Conservation (phyloP, 2,113 vertebrate genomes). For the Puma concolor region DNA sequence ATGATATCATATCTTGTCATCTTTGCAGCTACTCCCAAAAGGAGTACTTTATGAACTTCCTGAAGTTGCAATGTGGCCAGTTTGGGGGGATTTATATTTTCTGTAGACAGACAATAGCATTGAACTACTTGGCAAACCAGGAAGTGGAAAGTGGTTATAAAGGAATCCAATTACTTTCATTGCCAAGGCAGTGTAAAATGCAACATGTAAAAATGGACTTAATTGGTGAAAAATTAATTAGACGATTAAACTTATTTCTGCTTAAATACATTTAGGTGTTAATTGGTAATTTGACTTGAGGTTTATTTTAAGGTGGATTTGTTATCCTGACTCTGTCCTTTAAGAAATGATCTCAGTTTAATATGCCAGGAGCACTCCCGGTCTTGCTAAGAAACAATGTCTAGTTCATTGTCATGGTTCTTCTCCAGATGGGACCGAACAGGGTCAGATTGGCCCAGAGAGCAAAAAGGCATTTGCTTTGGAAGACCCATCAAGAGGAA, state of each 20-base stretch:
- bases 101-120: conserved; percentile 59
- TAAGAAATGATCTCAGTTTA: conserved; percentile 47
- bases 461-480: conserved; percentile 59
- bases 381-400: conserved; percentile 11
- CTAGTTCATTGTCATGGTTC: neutral
- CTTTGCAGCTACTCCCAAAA: neutral
- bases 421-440: conserved; percentile 57
- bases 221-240: conserved; percentile 83
- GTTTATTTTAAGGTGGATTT: conserved; percentile 66
- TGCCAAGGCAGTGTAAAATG: conserved; percentile 67
- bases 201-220: conserved; percentile 69
- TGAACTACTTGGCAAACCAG: conserved; percentile 72
- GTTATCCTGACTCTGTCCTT: conserved; percentile 55
- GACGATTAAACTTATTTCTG: conserved; percentile 80
- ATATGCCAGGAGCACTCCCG: neutral
- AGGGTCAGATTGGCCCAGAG: conserved; percentile 59
- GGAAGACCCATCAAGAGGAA: conserved; percentile 47
- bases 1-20: neutral
- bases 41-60: conserved; percentile 56
- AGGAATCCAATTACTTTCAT: conserved; percentile 73
- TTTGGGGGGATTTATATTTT: conserved; percentile 70
- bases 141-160: conserved; percentile 73
- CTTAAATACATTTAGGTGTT: conserved; percentile 79
- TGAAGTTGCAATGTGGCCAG: conserved; percentile 36
- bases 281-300: conserved; percentile 72